phyloP scores from a whole-genome alignment of 1,140 invertebrate genomes.

The Holotrichia oblita region DNA sequence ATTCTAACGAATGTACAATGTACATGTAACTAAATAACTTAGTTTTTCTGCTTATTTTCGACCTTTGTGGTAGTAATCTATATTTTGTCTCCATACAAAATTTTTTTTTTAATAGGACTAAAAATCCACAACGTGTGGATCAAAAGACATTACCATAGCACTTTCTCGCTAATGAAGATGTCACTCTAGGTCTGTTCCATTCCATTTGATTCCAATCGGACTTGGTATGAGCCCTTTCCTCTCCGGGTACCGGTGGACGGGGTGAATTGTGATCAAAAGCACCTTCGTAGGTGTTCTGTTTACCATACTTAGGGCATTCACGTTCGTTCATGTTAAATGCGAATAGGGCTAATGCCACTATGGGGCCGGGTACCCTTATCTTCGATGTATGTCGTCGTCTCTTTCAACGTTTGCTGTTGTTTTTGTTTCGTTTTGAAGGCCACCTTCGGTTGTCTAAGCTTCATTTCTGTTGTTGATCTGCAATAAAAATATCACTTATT shows the following conservation, averaged over 20 bases:
- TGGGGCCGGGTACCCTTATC: constrained; percentile 14
- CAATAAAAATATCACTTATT: constrained; percentile 24
- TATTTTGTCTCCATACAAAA: too few relatives aligned
- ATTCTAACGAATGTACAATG: too few relatives aligned
- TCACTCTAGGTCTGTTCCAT: constrained; percentile 50
- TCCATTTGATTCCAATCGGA: constrained; percentile 54
- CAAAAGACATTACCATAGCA: constrained; percentile 43
- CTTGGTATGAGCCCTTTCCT: constrained; percentile 55
- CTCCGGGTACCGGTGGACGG: constrained; percentile 58
- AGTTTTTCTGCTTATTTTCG: too few relatives aligned
- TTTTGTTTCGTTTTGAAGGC: constrained; percentile 41
- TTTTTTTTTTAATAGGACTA: too few relatives aligned
- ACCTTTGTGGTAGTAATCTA: too few relatives aligned
- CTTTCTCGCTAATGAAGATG: constrained; percentile 52
- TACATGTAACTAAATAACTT: too few relatives aligned
- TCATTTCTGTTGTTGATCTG: constrained; percentile 43
- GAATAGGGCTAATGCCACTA: constrained; percentile 24
- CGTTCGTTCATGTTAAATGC: constrained; percentile 53
- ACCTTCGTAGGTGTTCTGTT: constrained; percentile 52
- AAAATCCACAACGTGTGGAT: too few relatives aligned
- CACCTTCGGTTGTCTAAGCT: constrained; percentile 42
- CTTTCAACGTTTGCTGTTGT: neutral
- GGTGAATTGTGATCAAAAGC: constrained; percentile 57
- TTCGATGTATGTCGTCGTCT: constrained; percentile 33
- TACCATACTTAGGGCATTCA: constrained; percentile 46